Evolutionary conservation across 2,113 vertebrate genomes (phyloP).

Genomic region (Oostethus manadensis): DNA sequence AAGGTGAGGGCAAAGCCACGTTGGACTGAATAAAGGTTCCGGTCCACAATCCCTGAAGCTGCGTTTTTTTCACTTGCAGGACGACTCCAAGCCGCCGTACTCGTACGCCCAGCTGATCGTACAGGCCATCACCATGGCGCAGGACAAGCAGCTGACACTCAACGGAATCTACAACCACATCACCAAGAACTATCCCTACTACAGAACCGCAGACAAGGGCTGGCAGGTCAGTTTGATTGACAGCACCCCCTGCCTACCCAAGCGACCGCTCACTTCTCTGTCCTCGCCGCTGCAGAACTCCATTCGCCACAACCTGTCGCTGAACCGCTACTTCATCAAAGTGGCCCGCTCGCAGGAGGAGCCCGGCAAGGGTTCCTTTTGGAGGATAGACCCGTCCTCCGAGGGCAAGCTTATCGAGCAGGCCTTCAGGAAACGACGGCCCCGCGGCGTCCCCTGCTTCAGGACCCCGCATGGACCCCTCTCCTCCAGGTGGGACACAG

Average conservation of each 20-base stretch:
- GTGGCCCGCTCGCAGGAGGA: slow-evolving; percentile 97
- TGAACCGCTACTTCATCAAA: slow-evolving; percentile 99
- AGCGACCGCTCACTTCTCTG: not conserved
- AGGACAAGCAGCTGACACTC: slow-evolving; percentile 92
- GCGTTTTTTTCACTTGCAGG: slow-evolving; percentile 63
- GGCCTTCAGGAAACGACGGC: slow-evolving; percentile 97
- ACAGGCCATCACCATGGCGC: slow-evolving; percentile 92
- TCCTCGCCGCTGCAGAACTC: slow-evolving; percentile 81
- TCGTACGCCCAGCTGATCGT: slow-evolving; percentile 97
- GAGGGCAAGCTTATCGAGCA: slow-evolving; percentile 96
- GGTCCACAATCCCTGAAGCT: not conserved
- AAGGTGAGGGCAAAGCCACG: slow-evolving; percentile 76
- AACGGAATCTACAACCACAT: slow-evolving; percentile 98
- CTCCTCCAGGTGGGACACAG: slow-evolving; percentile 82
- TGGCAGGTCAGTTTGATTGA: slow-evolving; percentile 83
- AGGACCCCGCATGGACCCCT: slow-evolving; percentile 95
- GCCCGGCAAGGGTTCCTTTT: slow-evolving; percentile 98
- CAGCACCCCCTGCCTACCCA: not conserved
- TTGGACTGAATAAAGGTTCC: not conserved
- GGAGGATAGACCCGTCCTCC: slow-evolving; percentile 97
- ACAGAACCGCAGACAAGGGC: slow-evolving; percentile 96
- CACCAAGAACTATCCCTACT: slow-evolving; percentile 96
- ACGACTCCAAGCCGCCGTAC: slow-evolving; percentile 95
- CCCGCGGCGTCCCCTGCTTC: slow-evolving; percentile 96
- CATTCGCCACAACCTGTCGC: slow-evolving; percentile 97